Base-by-base conservation (phyloP, 2,797 vertebrate genomes). In the Syndactyla subalaris region DNA sequence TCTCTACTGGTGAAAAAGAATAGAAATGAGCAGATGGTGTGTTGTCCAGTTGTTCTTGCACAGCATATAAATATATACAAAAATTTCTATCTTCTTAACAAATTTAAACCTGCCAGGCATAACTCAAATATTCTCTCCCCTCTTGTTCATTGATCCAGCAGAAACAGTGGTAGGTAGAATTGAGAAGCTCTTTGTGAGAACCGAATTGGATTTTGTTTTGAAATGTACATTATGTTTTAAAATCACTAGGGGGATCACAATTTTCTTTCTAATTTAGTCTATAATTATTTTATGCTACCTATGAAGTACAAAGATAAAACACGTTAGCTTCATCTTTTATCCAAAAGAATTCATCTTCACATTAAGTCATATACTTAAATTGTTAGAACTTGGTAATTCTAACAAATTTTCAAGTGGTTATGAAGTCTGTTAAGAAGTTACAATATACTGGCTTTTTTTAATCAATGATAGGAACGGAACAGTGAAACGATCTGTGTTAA, bases 11-110 rank as follows among this genome's bases (percentile, higher is more conserved):
- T 57, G 38, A 82, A 67, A 94, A 79, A 76, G 38, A 17, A 17
- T 62, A 72, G 38, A 93, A 89, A 74, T 45, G 61, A 92, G 75
- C 84, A 96, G 91, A 94, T 78, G 72, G 84, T 43, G 43, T 5
- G 7, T 20, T 63, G 5, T 38, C 57, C 24, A 61, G 0, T 59
- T 39, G 45, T 74, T 76, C 55, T 57, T 79, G 45, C 61, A 68
- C 38, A 89, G 18, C 17, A 17, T 70, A 79, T 36, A 46, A n/a
- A 23, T 45, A 46, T 30, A 82, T 27, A 26, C 61, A 62, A 84
- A 77, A 48, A 34, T 34, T 16, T 49, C 24, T 86, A 22, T 71
- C 57, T 77, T 26, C 1, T 1, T 68, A 88, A 89, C 9, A 45
- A 87, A 91, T 92, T 46, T 57, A 84, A 92, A 75, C 14, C 39